Evolutionary conservation across 2,113 vertebrate species (phyloP).

Genomic region (Pteruthius melanotis): DNA sequence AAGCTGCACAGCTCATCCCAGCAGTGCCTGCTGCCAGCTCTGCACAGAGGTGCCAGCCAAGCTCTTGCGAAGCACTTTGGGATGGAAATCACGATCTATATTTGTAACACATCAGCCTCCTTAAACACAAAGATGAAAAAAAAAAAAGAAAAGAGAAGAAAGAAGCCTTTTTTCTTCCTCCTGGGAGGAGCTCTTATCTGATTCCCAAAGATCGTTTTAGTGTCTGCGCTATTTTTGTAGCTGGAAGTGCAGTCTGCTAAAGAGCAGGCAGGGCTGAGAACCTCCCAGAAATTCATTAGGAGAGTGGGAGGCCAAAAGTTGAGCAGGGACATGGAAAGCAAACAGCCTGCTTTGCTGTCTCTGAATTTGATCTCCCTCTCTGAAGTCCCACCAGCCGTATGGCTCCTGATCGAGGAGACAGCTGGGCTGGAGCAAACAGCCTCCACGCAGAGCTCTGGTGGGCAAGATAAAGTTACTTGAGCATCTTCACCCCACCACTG

Average conservation of each 20-base stretch:
- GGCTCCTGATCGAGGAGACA: conserved; percentile 14
- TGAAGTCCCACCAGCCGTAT: neutral
- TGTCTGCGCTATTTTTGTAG: conserved; percentile 59
- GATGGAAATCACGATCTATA: conserved; percentile 32
- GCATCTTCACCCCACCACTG: neutral
- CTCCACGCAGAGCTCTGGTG: neutral
- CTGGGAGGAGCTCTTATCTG: conserved; percentile 59
- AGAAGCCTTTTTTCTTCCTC: conserved; percentile 38
- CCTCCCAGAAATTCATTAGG: neutral
- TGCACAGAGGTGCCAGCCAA: neutral
- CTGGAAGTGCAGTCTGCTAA: conserved; percentile 33
- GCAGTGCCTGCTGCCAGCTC: neutral
- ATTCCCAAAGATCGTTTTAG: conserved; percentile 26
- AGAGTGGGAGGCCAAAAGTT: conserved; percentile 32
- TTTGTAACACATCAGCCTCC: conserved; percentile 1
- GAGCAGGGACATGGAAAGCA: neutral
- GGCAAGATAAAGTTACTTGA: conserved; percentile 42
- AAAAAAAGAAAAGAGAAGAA: conserved; percentile 4
- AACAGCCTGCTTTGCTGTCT: neutral
- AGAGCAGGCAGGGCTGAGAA: conserved; percentile 9
- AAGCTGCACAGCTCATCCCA: neutral
- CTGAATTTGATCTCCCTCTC: conserved; percentile 8
- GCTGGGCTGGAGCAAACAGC: conserved; percentile 27
- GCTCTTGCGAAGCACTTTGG: neutral
- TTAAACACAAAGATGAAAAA: neutral